Percentiles rank a stretch among this genome's conserved stretches.
phyloP scores from a whole-genome alignment of 2,888 invertebrate genomes.

The Slavum lentiscoides region DNA sequence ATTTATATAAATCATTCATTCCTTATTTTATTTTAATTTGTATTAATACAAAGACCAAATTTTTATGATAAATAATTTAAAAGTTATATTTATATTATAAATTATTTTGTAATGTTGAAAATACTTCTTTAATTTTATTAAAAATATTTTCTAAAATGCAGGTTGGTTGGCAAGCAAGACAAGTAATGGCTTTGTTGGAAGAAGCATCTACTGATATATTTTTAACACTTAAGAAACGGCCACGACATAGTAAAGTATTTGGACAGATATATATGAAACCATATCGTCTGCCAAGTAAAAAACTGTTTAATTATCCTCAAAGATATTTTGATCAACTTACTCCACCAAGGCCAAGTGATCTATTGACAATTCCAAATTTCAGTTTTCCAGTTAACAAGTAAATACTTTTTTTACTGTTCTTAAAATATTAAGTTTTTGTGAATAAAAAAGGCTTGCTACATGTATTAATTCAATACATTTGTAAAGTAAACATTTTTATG shows the following conservation, averaged over 20 bases:
- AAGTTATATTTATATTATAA: not conserved
- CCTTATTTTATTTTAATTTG: too few species aligned
- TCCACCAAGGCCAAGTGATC: constrained; percentile 66
- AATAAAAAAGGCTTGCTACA: too few species aligned
- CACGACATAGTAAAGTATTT: constrained; percentile 78
- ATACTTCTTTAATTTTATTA: constrained; percentile 3
- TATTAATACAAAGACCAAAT: too few species aligned
- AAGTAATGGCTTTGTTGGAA: constrained; percentile 72
- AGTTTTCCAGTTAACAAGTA: constrained; percentile 46
- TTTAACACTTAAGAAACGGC: constrained; percentile 79
- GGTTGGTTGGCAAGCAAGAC: constrained; percentile 82
- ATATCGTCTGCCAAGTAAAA: constrained; percentile 73
- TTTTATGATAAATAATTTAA: not conserved
- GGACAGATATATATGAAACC: constrained; percentile 76
- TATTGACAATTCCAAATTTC: constrained; percentile 64
- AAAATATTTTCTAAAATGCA: constrained; percentile 57
- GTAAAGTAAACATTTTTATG: too few species aligned
- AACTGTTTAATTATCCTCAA: constrained; percentile 64
- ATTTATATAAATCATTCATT: not conserved
- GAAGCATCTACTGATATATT: constrained; percentile 81
- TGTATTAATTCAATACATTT: too few species aligned
- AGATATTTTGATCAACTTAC: constrained; percentile 73
- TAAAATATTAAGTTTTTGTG: not conserved
- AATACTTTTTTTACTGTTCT: not conserved
- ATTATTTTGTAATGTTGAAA: not conserved